Conservation (phyloP, 2,113 vertebrate genomes). For the Pitta sordida region DNA sequence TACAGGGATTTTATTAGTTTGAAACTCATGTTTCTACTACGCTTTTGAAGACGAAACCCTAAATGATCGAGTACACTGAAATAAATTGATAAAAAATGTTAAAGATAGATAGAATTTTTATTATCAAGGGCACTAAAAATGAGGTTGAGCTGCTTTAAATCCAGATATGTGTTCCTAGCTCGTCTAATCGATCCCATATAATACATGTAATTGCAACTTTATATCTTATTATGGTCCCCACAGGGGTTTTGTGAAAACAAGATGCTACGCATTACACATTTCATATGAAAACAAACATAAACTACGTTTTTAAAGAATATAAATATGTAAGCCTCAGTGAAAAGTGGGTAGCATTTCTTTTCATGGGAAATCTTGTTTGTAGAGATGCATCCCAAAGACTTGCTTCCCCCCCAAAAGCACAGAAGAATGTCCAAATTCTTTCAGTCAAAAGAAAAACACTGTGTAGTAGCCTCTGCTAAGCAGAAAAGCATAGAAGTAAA, state of each 20-base stretch:
- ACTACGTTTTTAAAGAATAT: slow-evolving; percentile 46
- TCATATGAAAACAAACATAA: slow-evolving; percentile 10
- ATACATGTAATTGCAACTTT: slow-evolving; percentile 61
- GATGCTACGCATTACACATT: slow-evolving; percentile 38
- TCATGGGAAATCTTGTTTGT: neutral
- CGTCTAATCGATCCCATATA: slow-evolving; percentile 59
- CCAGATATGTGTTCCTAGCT: slow-evolving; percentile 46
- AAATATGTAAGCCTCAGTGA: neutral
- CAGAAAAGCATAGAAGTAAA: neutral
- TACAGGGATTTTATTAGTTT: neutral
- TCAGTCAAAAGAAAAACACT: neutral
- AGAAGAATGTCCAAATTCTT: neutral
- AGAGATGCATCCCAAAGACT: neutral
- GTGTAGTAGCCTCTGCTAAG: neutral
- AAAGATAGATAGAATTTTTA: neutral
- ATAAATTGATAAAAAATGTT: slow-evolving; percentile 16
- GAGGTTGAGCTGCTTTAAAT: slow-evolving; percentile 62
- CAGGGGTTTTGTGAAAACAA: slow-evolving; percentile 54
- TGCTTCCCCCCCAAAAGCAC: neutral
- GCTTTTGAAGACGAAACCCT: slow-evolving; percentile 28
- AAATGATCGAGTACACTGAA: slow-evolving; percentile 14
- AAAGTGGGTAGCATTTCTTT: neutral
- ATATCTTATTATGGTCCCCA: slow-evolving; percentile 52
- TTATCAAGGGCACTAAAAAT: slow-evolving; percentile 24
- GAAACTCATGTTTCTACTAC: slow-evolving; percentile 38